These are phyloP conservation scores for Epinotia brunnichana DNA, from an alignment of 2,888 invertebrate genomes.

Conservation along the genomic window DNA sequence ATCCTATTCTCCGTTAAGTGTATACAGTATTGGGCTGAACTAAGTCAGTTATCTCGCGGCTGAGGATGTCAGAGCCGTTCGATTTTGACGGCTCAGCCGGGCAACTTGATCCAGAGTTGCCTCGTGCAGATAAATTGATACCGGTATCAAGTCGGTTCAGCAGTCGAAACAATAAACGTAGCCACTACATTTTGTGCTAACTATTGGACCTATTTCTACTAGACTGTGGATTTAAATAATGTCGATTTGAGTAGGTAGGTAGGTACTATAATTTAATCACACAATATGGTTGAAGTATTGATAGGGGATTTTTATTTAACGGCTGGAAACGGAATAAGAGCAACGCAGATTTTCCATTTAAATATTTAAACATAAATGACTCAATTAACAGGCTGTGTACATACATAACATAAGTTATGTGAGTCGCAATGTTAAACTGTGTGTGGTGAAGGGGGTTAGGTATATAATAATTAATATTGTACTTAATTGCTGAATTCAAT, in stretches of 20 bases:
- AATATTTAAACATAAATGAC: no score
- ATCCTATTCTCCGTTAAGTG: not conserved
- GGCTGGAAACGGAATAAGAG: no score
- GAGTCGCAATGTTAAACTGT: no score
- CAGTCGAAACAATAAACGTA: constrained; percentile 12
- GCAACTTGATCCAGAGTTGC: constrained; percentile 44
- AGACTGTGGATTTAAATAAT: not conserved
- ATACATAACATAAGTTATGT: no score
- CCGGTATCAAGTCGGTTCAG: constrained; percentile 31
- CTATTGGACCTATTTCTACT: not conserved
- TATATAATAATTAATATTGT: no score
- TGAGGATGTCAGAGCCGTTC: constrained; percentile 24
- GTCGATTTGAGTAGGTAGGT: not conserved
- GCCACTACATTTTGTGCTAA: constrained; percentile 12
- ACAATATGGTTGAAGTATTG: no score
- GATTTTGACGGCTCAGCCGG: constrained; percentile 7
- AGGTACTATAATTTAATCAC: no score
- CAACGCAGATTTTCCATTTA: no score
- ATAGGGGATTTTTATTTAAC: no score
- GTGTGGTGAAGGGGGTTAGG: no score
- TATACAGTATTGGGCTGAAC: constrained; percentile 3
- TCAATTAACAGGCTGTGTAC: no score
- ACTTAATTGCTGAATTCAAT: no score
- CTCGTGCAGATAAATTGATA: constrained; percentile 37
- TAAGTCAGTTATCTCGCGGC: constrained; percentile 19